Conservation (phyloP, 1,140 invertebrate species). For the Tetramorium parvispinum region DNA sequence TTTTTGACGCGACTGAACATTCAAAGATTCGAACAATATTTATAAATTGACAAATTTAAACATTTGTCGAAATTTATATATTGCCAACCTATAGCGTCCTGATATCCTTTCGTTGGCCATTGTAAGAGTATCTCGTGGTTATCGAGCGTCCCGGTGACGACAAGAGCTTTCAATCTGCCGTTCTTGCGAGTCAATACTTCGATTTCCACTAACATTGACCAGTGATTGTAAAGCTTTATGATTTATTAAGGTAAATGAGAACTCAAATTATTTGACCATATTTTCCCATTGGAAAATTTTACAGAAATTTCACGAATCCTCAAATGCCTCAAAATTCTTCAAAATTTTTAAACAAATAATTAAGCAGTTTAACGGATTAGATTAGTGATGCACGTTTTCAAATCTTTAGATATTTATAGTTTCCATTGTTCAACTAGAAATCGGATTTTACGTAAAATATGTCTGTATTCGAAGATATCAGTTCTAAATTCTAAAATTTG, state of each 20-base stretch:
- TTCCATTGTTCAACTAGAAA: neutral
- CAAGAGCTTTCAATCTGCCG: conserved; percentile 42
- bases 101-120: conserved; percentile 80
- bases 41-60: neutral
- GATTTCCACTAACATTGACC: conserved; percentile 63
- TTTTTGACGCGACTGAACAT: neutral
- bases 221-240: conserved; percentile 6
- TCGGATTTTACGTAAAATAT: neutral
- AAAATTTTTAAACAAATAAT: neutral
- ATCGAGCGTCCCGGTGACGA: conserved; percentile 49
- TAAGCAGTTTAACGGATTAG: neutral
- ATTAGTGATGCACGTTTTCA: neutral
- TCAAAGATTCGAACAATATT: neutral
- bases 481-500: neutral
- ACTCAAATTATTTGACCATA: neutral
- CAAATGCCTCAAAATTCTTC: neutral
- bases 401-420: neutral
- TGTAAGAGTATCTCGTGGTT: conserved; percentile 59
- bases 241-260: neutral
- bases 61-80: neutral
- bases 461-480: neutral
- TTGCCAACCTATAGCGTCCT: conserved; percentile 76
- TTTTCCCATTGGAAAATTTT: neutral
- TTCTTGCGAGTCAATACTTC: conserved; percentile 30
- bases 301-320: neutral